Percentiles rank a stretch among this genome's conserved stretches.
Evolutionary conservation across 2,113 vertebrate species (phyloP).

Genomic region (Raja brachyura): DNA sequence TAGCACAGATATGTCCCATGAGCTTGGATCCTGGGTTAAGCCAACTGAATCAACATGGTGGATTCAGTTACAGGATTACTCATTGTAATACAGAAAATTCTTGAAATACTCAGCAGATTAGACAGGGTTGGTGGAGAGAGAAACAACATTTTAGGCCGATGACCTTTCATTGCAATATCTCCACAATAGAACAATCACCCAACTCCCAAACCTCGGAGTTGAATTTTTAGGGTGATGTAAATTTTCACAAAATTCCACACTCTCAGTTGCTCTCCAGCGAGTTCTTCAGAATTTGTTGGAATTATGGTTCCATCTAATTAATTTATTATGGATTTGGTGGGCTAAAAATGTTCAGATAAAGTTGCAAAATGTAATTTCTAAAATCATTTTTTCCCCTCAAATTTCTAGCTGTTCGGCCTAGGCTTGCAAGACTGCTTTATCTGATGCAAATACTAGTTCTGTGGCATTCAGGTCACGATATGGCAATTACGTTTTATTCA

Average conservation of each 20-base stretch:
- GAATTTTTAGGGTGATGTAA: not conserved
- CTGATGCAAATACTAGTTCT: not conserved
- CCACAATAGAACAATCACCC: not conserved
- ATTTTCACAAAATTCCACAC: not conserved
- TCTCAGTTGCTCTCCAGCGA: not conserved
- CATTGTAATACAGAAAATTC: not conserved
- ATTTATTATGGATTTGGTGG: not conserved
- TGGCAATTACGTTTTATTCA: not conserved
- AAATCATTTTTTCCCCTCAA: not conserved
- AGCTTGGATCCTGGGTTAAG: not conserved
- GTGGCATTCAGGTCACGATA: not conserved
- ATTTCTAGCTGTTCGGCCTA: too few species aligned
- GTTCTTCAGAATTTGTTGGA: not conserved
- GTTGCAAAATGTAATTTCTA: not conserved
- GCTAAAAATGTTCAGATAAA: not conserved
- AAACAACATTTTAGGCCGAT: too few species aligned
- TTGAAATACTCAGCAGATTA: too few species aligned
- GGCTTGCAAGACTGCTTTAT: not conserved
- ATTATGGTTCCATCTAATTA: not conserved
- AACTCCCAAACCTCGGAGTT: not conserved
- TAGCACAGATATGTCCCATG: too few species aligned
- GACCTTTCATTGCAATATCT: not conserved
- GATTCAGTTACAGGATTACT: not conserved
- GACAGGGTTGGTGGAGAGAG: too few species aligned
- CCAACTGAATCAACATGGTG: not conserved